Base-by-base conservation (phyloP, 2,888 invertebrate genomes). In the Ormia ochracea region DNA sequence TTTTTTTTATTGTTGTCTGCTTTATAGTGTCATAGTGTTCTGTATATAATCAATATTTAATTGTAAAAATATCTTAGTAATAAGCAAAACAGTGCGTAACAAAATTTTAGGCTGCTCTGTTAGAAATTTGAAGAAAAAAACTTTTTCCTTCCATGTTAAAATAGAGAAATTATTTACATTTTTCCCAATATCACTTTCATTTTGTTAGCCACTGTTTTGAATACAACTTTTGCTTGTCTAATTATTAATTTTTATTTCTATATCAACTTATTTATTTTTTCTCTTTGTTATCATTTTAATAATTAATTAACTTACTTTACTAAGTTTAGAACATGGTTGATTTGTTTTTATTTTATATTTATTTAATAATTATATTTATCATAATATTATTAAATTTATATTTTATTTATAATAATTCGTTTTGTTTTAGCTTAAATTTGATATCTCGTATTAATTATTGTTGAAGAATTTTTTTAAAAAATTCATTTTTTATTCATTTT, bases 251-350 rank as follows among this genome's bases (percentile, higher is more conserved):
- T 9, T 45, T 65, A 66, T 17, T 65, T 59, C 19, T 59, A 38
- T 26, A 45, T 38, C 28, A 54, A 14, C 38, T 14, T 38, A 38
- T 58, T 56, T 74, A 26, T 45, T 59, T 2, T 68, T 68, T 19
- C n/a, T 63, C 43, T 78, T 73, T 45, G 66, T 73, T 65, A 59
- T 43, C 54, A 81, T 81, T 81, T 79, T 81, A 73, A 73, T 81
- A 76, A 82, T 74, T 48, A 74, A 14, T 75, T 59, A 77, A 76
- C 82, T 85, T 84, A 82, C 77, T 80, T 21, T 54, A 65, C 69
- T 82, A 83, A 68, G 78, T 82, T 85, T 85, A 85, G 86, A 87
- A 86, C 85, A 85, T 84, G 83, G 84, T 84, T 83, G 81, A 79
- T 84, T 83, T 77, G 76, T 78, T 74, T 73, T 66, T 28, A 6